Evolutionary conservation across 2,113 vertebrate species (phyloP).

Genomic region (Speoplatyrhinus poulsoni): DNA sequence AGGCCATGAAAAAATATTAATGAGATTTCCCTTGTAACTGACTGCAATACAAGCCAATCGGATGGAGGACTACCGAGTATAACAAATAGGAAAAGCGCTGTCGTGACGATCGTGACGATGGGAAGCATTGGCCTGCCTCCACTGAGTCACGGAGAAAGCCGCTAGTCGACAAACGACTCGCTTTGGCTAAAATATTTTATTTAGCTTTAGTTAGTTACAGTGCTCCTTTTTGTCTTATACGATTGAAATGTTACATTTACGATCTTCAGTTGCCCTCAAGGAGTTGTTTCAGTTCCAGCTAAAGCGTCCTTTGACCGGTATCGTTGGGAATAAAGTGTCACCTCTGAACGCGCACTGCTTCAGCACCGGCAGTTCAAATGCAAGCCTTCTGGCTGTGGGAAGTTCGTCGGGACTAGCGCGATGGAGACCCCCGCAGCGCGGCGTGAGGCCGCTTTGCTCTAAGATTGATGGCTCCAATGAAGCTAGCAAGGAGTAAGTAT

Average conservation of each 20-base stretch:
- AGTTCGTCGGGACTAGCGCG: slow-evolving; percentile 17
- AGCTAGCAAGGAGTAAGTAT: slow-evolving; percentile 72
- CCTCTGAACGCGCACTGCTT: slow-evolving; percentile 48
- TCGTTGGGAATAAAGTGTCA: slow-evolving; percentile 36
- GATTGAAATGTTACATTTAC: slow-evolving; percentile 75
- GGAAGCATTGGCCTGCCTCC: not conserved
- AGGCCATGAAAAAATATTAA: not conserved
- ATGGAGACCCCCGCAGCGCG: slow-evolving; percentile 29
- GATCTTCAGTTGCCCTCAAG: slow-evolving; percentile 67
- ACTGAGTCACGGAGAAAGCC: slow-evolving; percentile 33
- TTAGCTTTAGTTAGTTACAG: not conserved
- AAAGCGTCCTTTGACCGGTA: slow-evolving; percentile 56
- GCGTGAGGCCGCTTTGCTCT: slow-evolving; percentile 62
- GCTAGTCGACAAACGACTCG: slow-evolving; percentile 25
- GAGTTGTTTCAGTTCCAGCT: slow-evolving; percentile 68
- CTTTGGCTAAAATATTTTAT: not conserved
- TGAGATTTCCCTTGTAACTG: slow-evolving; percentile 15
- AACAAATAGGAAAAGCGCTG: slow-evolving; percentile 28
- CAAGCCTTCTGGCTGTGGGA: slow-evolving; percentile 23
- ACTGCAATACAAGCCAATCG: slow-evolving; percentile 39
- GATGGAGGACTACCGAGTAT: accelerated
- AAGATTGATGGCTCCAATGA: slow-evolving; percentile 57
- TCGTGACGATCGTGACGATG: not conserved
- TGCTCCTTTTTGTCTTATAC: slow-evolving; percentile 2
- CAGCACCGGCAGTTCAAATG: slow-evolving; percentile 31